phyloP scores from a whole-genome alignment of 2,888 invertebrate genomes.

The Dicroscelio sp. region DNA sequence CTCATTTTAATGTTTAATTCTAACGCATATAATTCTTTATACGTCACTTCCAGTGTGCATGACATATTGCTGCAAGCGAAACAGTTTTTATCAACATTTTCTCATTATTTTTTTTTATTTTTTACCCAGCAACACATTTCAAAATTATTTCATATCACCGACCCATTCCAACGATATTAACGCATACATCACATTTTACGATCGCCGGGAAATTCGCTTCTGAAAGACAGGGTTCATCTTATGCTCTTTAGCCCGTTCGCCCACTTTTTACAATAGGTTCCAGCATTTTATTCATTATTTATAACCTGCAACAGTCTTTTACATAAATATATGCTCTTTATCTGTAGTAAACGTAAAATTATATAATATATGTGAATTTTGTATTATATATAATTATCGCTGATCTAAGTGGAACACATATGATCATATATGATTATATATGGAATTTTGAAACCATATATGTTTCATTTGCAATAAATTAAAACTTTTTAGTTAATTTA shows the following conservation, averaged over 20 bases:
- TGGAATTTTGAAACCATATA: too few species aligned
- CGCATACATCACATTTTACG: constrained; percentile 12
- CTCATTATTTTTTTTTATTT: constrained; percentile 13
- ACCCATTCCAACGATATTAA: background rate
- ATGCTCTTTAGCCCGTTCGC: background rate
- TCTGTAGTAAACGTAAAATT: too few species aligned
- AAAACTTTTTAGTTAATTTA: too few species aligned
- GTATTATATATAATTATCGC: too few species aligned
- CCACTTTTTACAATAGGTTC: too few species aligned
- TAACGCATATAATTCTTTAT: constrained; percentile 13
- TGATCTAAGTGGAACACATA: too few species aligned
- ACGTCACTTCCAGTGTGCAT: background rate
- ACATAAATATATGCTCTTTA: too few species aligned
- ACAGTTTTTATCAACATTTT: background rate
- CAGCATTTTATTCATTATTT: too few species aligned
- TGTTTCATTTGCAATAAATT: too few species aligned
- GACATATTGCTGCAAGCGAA: background rate
- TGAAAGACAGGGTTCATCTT: background rate
- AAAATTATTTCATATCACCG: constrained; percentile 7
- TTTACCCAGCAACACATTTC: background rate
- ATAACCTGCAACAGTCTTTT: too few species aligned
- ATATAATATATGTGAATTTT: too few species aligned
- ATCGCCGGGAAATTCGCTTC: background rate
- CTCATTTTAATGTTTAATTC: background rate
- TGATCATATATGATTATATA: too few species aligned